Percentiles rank a stretch among this genome's conserved stretches.
These are phyloP conservation scores for Trichogramma pretiosum DNA, from an alignment of 1,140 invertebrate genomes.

Conservation along the genomic window DNA sequence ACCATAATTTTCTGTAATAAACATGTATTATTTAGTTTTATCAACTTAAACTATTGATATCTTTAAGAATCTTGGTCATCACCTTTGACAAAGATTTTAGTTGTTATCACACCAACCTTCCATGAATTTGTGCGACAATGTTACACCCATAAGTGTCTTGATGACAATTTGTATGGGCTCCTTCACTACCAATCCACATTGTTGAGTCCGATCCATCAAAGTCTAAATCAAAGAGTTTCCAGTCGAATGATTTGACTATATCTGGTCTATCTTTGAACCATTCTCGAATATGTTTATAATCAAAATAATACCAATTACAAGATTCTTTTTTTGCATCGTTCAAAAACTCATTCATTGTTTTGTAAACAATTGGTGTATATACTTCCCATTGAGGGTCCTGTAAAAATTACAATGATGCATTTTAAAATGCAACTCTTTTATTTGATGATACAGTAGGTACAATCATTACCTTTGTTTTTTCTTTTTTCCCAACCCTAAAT, in stretches of 20 bases:
- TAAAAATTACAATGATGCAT: slow-evolving; percentile 21
- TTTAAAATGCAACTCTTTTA: neutral
- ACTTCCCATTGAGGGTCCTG: slow-evolving; percentile 70
- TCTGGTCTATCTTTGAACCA: slow-evolving; percentile 55
- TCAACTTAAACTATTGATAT: neutral
- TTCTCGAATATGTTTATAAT: slow-evolving; percentile 73
- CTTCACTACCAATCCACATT: slow-evolving; percentile 81
- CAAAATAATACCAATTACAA: slow-evolving; percentile 66
- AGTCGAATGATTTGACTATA: slow-evolving; percentile 59
- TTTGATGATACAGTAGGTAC: neutral
- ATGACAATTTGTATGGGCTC: slow-evolving; percentile 88
- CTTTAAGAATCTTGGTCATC: neutral
- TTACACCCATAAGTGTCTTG: slow-evolving; percentile 91
- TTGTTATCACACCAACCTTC: slow-evolving; percentile 52
- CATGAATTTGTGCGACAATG: slow-evolving; percentile 79
- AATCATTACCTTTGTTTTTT: slow-evolving; percentile 33
- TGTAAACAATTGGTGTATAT: slow-evolving; percentile 46
- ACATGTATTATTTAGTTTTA: slow-evolving; percentile 1
- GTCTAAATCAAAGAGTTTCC: slow-evolving; percentile 70
- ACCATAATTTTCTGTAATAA: slow-evolving; percentile 75
- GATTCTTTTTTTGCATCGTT: slow-evolving; percentile 33
- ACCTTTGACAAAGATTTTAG: neutral
- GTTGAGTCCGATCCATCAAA: slow-evolving; percentile 63
- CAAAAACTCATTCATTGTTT: slow-evolving; percentile 58
- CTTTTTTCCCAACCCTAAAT: slow-evolving; percentile 43